A percentile compares a stretch with the other conserved stretches of the same genome.
These are phyloP conservation scores for Rhea americana DNA, from an alignment of 2,113 vertebrate species.

Conservation along the genomic window DNA sequence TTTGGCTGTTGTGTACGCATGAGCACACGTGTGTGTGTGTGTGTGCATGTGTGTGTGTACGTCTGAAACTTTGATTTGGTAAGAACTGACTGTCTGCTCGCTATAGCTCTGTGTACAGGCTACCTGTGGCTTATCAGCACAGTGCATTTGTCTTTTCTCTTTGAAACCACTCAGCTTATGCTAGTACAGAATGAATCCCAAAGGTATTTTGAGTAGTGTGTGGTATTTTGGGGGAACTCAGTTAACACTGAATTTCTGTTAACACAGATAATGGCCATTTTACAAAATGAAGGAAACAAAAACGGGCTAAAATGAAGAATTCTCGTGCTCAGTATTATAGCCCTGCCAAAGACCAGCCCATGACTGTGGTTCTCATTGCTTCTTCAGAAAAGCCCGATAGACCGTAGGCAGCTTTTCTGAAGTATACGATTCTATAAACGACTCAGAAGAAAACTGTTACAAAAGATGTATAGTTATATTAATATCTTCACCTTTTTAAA, in stretches of 20 bases:
- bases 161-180: neutral
- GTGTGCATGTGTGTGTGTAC: accelerated
- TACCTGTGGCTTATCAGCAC: neutral
- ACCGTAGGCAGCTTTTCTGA: neutral
- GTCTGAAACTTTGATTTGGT: neutral
- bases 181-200: neutral
- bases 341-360: neutral
- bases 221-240: neutral
- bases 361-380: neutral
- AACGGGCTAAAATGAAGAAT: neutral
- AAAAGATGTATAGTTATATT: neutral
- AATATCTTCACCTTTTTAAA: neutral
- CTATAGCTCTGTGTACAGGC: accelerated
- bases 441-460: neutral
- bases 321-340: neutral
- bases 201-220: neutral
- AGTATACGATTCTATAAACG: neutral
- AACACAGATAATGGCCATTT: neutral
- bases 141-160: neutral
- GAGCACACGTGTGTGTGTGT: neutral
- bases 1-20: too few species aligned
- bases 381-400: neutral
- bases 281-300: neutral
- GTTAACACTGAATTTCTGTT: neutral
- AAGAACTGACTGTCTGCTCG: neutral